These are phyloP conservation scores for Ceyx melanurus DNA, from an alignment of 2,113 vertebrate genomes.

Conservation along the genomic window DNA sequence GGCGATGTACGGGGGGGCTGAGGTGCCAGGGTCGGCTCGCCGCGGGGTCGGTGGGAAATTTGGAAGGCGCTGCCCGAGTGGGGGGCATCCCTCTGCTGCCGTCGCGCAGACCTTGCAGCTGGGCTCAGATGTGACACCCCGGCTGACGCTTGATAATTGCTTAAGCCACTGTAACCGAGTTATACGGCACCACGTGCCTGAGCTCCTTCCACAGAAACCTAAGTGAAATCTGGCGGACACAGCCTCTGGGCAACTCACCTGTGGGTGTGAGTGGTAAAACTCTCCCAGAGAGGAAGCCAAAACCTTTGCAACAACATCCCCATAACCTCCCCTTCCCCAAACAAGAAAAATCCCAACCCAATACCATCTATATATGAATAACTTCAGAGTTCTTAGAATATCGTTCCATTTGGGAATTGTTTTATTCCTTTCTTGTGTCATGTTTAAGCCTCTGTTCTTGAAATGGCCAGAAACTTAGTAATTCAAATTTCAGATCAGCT, in stretches of 20 bases:
- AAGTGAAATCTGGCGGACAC: not conserved
- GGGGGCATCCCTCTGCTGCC: not conserved
- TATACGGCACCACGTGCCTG: rapidly evolving
- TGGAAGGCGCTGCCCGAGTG: rapidly evolving
- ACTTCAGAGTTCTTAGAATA: not conserved
- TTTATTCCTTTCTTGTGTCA: not conserved
- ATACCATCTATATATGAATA: not conserved
- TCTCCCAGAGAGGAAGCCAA: not conserved
- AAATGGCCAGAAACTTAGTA: not conserved
- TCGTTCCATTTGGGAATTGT: not conserved
- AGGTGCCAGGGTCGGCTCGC: not conserved
- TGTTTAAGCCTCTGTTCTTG: not conserved
- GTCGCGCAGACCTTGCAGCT: not conserved
- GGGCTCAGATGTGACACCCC: not conserved
- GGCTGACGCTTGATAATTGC: not conserved
- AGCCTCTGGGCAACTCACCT: not conserved
- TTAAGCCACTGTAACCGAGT: not conserved
- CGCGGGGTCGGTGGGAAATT: not conserved
- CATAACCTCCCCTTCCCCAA: rapidly evolving
- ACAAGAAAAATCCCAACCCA: rapidly evolving
- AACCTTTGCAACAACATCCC: not conserved
- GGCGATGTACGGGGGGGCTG: no score
- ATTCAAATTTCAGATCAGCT: not conserved
- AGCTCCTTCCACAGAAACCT: not conserved
- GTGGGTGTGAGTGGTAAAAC: not conserved